Conservation (phyloP, 2,113 vertebrate genomes). For the Otocyon megalotis region DNA sequence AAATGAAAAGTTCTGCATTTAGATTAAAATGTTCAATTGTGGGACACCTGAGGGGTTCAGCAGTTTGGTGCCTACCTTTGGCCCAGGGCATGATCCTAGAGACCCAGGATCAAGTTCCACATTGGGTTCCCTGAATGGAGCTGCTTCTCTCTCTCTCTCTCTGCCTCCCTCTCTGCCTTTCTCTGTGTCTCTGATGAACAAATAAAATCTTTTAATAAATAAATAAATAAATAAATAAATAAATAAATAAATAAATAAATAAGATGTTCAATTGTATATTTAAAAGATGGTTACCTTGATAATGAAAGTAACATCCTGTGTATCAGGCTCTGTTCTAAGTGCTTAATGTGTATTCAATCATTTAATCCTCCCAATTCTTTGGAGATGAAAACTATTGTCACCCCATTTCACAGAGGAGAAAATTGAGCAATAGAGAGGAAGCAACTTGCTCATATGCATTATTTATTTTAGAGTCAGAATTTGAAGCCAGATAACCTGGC, state of each 20-base stretch:
- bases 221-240: too few species aligned
- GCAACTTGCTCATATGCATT: not conserved
- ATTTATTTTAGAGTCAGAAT: not conserved
- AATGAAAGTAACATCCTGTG: not conserved
- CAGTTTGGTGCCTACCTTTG: too few species aligned
- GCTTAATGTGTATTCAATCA: not conserved
- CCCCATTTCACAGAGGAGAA: not conserved
- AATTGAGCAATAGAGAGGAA: not conserved
- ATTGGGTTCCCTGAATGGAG: too few species aligned
- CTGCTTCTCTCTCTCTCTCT: too few species aligned
- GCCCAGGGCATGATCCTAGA: too few species aligned
- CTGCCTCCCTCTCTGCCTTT: too few species aligned
- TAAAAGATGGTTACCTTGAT: not conserved
- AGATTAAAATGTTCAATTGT: not conserved
- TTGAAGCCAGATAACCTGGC: not conserved
- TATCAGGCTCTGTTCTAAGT: not conserved
- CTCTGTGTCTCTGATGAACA: too few species aligned
- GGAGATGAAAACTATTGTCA: not conserved
- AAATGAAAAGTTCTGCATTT: not conserved
- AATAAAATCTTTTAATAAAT: too few species aligned
- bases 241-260: too few species aligned
- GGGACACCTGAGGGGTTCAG: too few species aligned
- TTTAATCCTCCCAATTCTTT: not conserved
- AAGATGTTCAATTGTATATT: not conserved
- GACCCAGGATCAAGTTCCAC: too few species aligned